These are phyloP conservation scores for Campylorhamphus procurvoides DNA, from an alignment of 2,113 vertebrate genomes.

Conservation along the genomic window DNA sequence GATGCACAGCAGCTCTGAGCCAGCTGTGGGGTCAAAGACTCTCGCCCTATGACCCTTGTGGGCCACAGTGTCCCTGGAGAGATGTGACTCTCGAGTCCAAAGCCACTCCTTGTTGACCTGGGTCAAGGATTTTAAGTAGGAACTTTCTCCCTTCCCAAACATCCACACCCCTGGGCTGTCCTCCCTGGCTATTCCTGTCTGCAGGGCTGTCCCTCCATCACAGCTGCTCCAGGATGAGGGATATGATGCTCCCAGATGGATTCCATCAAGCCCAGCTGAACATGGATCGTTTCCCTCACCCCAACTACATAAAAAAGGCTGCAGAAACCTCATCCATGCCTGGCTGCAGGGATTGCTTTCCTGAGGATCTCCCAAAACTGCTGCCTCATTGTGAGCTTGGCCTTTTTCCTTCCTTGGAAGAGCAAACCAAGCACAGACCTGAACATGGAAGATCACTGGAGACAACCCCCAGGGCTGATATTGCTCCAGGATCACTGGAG, in stretches of 20 bases:
- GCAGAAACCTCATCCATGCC: not conserved
- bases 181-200: no score
- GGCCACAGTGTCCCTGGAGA: not conserved
- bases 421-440: no score
- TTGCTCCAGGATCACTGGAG: no score
- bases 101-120: not conserved
- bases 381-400: no score
- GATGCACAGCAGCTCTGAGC: not conserved
- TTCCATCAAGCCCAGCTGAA: not conserved
- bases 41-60: not conserved
- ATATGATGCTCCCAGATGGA: not conserved
- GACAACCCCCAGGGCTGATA: no score
- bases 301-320: not conserved
- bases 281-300: not conserved
- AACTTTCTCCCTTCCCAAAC: not conserved
- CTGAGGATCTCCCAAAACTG: not conserved
- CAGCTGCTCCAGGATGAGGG: not conserved
- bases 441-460: no score
- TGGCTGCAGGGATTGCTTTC: not conserved
- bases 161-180: not conserved
- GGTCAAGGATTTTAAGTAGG: not conserved
- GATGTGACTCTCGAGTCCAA: not conserved
- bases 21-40: not conserved
- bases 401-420: no score
- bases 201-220: rapidly evolving